phyloP scores from a whole-genome alignment of 2,113 vertebrate species.

The Rhinogobius similis region DNA sequence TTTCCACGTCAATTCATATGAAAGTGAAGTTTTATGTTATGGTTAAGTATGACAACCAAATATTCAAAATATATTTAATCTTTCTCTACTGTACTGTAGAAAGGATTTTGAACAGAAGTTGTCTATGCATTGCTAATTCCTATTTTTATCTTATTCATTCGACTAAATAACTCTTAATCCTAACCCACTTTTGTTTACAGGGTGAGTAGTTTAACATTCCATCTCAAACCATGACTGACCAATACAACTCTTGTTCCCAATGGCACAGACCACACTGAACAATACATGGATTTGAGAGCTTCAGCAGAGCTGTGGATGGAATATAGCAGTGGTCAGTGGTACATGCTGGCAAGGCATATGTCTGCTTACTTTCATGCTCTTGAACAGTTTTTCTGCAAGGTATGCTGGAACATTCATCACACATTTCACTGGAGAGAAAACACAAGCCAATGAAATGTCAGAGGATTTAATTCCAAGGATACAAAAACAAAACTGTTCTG shows the following conservation, averaged over 20 bases:
- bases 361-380: conserved; percentile 76
- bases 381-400: conserved; percentile 74
- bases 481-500: background rate
- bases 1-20: too few species aligned
- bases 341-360: background rate
- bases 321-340: background rate
- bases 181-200: too few species aligned
- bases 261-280: conserved; percentile 15
- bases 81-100: background rate
- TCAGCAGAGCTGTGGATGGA: background rate
- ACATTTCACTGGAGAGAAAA: conserved; percentile 73
- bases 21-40: too few species aligned
- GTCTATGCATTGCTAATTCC: too few species aligned
- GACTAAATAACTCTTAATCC: too few species aligned
- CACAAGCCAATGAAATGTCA: background rate
- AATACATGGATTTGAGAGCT: conserved; percentile 20
- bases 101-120: too few species aligned
- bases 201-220: conserved; percentile 52
- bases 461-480: background rate
- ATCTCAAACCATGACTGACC: conserved; percentile 36
- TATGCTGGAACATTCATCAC: conserved; percentile 74
- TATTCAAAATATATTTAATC: background rate
- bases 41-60: too few species aligned
- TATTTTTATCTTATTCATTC: too few species aligned
- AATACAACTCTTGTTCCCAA: conserved; percentile 13